A percentile compares a stretch with the other conserved stretches of the same genome.
These are phyloP conservation scores for Drosophila mulleri DNA, from an alignment of 2,888 invertebrate species.

Conservation along the genomic window DNA sequence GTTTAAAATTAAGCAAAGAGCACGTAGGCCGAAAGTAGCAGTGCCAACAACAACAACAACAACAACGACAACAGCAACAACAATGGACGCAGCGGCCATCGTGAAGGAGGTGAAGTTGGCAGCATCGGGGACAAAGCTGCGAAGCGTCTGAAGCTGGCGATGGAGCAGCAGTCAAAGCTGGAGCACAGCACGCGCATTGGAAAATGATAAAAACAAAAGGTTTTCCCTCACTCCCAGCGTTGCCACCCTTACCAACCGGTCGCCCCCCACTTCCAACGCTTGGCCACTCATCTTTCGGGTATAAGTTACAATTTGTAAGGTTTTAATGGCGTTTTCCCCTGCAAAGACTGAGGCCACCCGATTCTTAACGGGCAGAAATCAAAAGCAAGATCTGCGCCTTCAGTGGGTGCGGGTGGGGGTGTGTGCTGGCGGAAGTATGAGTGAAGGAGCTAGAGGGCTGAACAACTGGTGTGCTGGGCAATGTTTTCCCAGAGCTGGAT, in stretches of 20 bases:
- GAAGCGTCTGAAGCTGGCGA: conserved; percentile 13
- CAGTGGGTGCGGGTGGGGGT: neutral
- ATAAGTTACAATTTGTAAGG: conserved; percentile 77
- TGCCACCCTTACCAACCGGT: conserved; percentile 14
- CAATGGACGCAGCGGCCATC: conserved; percentile 56
- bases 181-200: conserved; percentile 60
- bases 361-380: conserved; percentile 32
- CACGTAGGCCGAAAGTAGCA: conserved; percentile 77
- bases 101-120: conserved; percentile 68
- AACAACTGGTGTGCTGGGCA: conserved; percentile 19
- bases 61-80: conserved; percentile 25
- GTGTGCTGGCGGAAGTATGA: too few relatives aligned
- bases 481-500: conserved; percentile 17
- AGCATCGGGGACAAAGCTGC: conserved; percentile 24
- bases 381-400: conserved; percentile 12
- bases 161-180: conserved; percentile 9
- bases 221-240: conserved; percentile 35
- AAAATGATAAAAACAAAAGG: conserved; percentile 79
- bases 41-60: conserved; percentile 31
- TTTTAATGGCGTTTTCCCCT: conserved; percentile 65
- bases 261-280: conserved; percentile 19
- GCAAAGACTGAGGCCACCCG: neutral
- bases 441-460: neutral
- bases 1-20: conserved; percentile 81
- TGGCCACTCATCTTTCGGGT: conserved; percentile 63